Conservation (phyloP, 2,113 vertebrate genomes). For the Falco punctatus region DNA sequence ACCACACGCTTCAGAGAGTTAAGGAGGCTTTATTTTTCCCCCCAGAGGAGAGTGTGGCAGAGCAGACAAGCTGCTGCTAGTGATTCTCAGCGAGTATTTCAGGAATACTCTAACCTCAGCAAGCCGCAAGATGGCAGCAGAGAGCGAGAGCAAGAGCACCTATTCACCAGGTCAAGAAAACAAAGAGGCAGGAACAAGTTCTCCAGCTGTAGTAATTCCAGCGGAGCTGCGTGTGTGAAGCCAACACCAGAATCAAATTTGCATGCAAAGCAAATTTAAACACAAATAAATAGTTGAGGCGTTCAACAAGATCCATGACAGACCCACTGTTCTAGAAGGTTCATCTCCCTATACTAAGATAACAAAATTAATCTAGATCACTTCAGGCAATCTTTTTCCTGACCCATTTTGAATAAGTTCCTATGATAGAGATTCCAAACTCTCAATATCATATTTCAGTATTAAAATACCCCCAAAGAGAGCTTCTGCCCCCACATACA, state of each 20-base stretch:
- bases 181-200: background rate
- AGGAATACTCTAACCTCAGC: background rate
- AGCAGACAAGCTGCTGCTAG: background rate
- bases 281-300: background rate
- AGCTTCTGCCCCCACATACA: background rate
- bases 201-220: background rate
- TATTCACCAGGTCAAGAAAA: rapidly evolving
- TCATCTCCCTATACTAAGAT: background rate
- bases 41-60: background rate
- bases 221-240: background rate
- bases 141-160: rapidly evolving
- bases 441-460: background rate
- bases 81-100: background rate
- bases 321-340: background rate
- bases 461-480: background rate
- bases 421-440: background rate
- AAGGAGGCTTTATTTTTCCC: too few species aligned
- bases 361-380: background rate
- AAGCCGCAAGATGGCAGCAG: constrained; percentile 13
- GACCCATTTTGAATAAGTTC: background rate
- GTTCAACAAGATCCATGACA: background rate
- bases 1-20: background rate
- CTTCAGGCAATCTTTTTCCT: background rate
- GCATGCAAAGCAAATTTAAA: background rate
- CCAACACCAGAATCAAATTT: background rate